phyloP scores from a whole-genome alignment of 1,140 invertebrate genomes.

The Drosophila chauvacae region DNA sequence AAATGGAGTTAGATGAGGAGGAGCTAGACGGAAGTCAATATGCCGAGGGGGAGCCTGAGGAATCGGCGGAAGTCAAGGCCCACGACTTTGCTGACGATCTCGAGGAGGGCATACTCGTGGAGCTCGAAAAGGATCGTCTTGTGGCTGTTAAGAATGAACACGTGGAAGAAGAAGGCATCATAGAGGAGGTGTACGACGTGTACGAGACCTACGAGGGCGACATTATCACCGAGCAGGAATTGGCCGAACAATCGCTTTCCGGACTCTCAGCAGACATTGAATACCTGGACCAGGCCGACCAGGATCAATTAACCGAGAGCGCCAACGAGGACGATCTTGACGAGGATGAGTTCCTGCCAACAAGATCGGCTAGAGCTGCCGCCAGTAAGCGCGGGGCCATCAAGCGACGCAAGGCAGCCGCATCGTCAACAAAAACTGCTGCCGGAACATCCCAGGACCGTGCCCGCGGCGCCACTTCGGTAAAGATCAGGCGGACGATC shows the following conservation, averaged over 20 bases:
- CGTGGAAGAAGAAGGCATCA: conserved; percentile 72
- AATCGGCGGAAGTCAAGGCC: conserved; percentile 6
- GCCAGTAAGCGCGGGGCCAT: conserved; percentile 10
- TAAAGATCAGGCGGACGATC: conserved; percentile 33
- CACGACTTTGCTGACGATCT: conserved; percentile 35
- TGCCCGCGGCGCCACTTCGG: not conserved
- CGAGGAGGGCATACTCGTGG: conserved; percentile 52
- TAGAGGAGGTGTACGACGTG: conserved; percentile 71
- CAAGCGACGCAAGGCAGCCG: conserved; percentile 41
- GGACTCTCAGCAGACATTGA: conserved; percentile 71
- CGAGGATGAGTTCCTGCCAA: conserved; percentile 59
- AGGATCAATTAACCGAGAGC: conserved; percentile 61
- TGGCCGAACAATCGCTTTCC: conserved; percentile 58
- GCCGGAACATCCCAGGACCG: not conserved
- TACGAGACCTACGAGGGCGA: conserved; percentile 66
- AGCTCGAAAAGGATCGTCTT: conserved; percentile 51
- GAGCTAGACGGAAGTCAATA: conserved; percentile 23
- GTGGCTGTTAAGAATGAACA: conserved; percentile 65
- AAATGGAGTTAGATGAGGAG: conserved; percentile 38
- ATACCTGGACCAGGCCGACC: conserved; percentile 62
- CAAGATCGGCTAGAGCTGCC: conserved; percentile 19
- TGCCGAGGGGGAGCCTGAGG: conserved; percentile 24
- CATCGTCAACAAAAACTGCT: conserved; percentile 10
- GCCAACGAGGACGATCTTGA: conserved; percentile 63
- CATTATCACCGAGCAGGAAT: conserved; percentile 58